phyloP scores from a whole-genome alignment of 2,888 invertebrate species.

The Cactoblastis cactorum region DNA sequence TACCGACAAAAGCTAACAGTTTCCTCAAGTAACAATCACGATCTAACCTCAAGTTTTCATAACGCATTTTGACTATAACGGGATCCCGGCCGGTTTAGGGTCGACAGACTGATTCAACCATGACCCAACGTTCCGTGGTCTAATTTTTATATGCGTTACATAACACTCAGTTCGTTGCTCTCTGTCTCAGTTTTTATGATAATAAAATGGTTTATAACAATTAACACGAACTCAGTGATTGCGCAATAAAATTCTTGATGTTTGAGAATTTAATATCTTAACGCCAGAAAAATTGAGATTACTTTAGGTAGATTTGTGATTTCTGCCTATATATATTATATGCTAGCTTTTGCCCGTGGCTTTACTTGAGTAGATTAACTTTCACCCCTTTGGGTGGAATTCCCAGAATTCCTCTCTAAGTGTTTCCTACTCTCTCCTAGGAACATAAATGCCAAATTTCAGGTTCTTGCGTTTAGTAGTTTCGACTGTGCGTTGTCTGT shows the following conservation, averaged over 20 bases:
- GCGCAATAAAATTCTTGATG: background rate
- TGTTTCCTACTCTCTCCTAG: no score
- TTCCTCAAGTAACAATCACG: conserved; percentile 12
- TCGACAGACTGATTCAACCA: conserved; percentile 21
- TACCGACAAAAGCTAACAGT: background rate
- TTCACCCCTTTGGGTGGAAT: no score
- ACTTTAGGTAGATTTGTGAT: no score
- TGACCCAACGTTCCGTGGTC: conserved; percentile 23
- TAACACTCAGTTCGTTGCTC: conserved; percentile 6
- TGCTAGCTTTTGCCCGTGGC: no score
- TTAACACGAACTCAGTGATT: conserved; percentile 2
- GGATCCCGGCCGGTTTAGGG: conserved; percentile 16
- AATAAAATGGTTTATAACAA: background rate
- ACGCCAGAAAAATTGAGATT: no score
- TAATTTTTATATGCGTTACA: conserved; percentile 17
- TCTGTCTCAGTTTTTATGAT: conserved; percentile 4
- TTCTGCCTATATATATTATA: no score
- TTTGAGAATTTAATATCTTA: no score
- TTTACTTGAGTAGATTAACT: no score
- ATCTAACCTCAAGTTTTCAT: conserved; percentile 7
- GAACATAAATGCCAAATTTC: no score
- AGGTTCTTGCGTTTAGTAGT: no score
- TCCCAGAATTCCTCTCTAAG: no score
- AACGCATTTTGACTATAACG: conserved; percentile 7
- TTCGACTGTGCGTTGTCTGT: no score